These are phyloP conservation scores for Butastur rufipennis DNA, from an alignment of 2,113 vertebrate species.

Conservation along the genomic window DNA sequence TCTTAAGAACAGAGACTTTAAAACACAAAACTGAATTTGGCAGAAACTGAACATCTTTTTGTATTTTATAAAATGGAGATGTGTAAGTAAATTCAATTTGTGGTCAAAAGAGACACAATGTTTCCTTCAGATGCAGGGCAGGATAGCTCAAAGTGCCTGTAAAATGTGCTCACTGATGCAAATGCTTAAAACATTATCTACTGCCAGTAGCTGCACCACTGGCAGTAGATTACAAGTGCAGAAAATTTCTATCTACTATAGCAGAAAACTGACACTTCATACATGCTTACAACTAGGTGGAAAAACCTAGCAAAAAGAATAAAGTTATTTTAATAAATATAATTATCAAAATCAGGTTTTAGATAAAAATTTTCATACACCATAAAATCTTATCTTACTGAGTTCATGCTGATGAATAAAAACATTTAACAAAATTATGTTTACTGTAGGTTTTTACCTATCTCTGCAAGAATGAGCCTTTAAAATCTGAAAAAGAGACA, in stretches of 20 bases:
- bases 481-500: background rate
- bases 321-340: slow-evolving; percentile 17
- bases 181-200: slow-evolving; percentile 58
- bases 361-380: background rate
- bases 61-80: slow-evolving; percentile 16
- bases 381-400: background rate
- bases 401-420: background rate
- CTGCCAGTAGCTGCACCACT: slow-evolving; percentile 59
- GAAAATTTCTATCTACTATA: slow-evolving; percentile 49
- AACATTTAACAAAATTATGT: background rate
- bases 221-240: slow-evolving; percentile 52
- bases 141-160: slow-evolving; percentile 53
- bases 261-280: slow-evolving; percentile 66
- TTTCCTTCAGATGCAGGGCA: slow-evolving; percentile 40
- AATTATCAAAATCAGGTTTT: background rate
- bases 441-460: background rate
- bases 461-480: background rate
- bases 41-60: background rate
- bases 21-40: background rate
- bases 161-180: slow-evolving; percentile 66
- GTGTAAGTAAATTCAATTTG: slow-evolving; percentile 36
- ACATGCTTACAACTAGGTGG: background rate
- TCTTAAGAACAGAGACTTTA: background rate
- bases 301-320: slow-evolving; percentile 13
- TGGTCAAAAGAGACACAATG: slow-evolving; percentile 34